Percentiles rank a stretch among this genome's conserved stretches.
Conservation (phyloP, 2,113 vertebrate genomes). For the Oxyruncus cristatus region DNA sequence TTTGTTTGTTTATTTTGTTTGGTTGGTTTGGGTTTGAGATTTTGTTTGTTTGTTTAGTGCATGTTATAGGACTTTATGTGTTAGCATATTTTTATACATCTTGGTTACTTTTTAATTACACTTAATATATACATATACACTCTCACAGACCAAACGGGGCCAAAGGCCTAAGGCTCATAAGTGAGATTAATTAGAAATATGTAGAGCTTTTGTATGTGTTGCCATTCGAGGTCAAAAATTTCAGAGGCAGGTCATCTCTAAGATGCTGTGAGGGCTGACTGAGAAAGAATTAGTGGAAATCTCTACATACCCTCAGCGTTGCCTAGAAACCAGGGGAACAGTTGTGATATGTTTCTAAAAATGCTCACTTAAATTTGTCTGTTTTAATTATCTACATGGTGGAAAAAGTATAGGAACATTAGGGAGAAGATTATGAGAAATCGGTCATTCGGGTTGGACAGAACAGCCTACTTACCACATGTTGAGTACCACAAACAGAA, state of each 20-base stretch:
- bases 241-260: not conserved
- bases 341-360: conserved; percentile 46
- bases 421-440: not conserved
- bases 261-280: not conserved
- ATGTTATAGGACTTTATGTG: not conserved
- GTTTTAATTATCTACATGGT: conserved; percentile 30
- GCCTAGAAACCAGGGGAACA: conserved; percentile 66
- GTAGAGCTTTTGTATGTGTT: not conserved
- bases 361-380: not conserved
- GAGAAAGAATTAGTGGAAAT: conserved; percentile 24
- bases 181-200: not conserved
- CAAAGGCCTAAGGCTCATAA: not conserved
- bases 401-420: not conserved
- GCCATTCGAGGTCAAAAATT: not conserved
- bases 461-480: not conserved
- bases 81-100: not conserved
- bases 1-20: not conserved
- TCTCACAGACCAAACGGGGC: not conserved
- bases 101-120: not conserved
- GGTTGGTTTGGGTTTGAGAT: not conserved
- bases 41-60: not conserved
- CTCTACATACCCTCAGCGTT: conserved; percentile 46
- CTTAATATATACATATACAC: not conserved
- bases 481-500: not conserved
- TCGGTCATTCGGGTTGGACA: not conserved